Evolutionary conservation across 2,113 vertebrate species (phyloP).

Genomic region (Oncorhynchus mykiss): DNA sequence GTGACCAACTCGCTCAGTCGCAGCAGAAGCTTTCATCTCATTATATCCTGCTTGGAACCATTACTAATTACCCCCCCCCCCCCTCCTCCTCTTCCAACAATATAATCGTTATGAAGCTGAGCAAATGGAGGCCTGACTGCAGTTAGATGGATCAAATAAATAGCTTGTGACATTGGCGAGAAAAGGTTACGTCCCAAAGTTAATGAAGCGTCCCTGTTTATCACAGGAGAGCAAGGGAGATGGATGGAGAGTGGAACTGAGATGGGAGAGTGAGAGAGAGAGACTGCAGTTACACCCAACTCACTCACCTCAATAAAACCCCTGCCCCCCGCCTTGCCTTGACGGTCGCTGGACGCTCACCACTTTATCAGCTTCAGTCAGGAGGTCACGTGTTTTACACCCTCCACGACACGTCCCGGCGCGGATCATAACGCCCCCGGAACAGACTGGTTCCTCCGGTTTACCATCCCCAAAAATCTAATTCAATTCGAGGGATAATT

Average conservation of each 20-base stretch:
- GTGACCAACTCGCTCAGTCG: too few species aligned
- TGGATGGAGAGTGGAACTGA: background rate
- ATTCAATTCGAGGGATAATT: constrained; percentile 46
- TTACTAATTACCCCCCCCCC: background rate
- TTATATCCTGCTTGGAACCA: background rate
- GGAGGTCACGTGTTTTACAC: constrained; percentile 47
- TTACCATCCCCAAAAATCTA: background rate
- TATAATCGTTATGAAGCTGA: background rate
- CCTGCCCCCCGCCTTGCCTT: background rate
- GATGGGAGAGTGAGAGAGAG: background rate
- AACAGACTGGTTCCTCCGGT: background rate
- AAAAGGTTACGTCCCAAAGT: constrained; percentile 35
- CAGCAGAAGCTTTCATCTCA: too few species aligned
- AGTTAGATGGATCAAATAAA: constrained; percentile 23
- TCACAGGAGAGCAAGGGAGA: constrained; percentile 22
- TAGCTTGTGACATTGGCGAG: constrained; percentile 19
- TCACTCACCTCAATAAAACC: constrained; percentile 33
- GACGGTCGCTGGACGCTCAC: constrained; percentile 17
- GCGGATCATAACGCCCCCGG: constrained; percentile 15
- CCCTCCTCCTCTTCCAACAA: background rate
- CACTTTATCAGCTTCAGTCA: constrained; percentile 50
- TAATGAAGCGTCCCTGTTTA: constrained; percentile 54
- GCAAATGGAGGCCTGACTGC: background rate
- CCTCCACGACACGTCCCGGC: constrained; percentile 17
- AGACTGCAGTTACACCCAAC: constrained; percentile 34